Evolutionary conservation across 2,113 vertebrate genomes (phyloP).

Genomic region (Tricholaema leucomelas): DNA sequence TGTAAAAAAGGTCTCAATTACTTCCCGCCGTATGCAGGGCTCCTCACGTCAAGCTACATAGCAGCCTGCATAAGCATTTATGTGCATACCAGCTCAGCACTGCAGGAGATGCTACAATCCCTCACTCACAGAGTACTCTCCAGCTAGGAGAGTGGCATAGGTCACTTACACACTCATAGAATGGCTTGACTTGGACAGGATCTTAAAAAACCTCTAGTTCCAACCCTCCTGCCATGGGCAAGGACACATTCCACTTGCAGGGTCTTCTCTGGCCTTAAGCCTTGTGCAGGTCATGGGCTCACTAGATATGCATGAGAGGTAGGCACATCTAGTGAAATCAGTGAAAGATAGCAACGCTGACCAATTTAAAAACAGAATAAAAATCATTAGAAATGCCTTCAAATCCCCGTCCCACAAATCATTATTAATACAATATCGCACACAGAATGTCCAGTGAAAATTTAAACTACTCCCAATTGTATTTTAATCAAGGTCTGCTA

Average conservation of each 20-base stretch:
- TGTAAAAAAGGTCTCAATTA: not conserved
- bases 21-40: not conserved
- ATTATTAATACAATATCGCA: not conserved
- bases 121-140: not conserved
- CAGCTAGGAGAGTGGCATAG: not conserved
- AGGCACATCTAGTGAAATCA: not conserved
- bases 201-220: too few species aligned
- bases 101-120: not conserved
- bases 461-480: not conserved
- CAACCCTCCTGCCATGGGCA: too few species aligned
- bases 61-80: not conserved
- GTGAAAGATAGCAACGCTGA: not conserved
- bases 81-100: rapidly evolving
- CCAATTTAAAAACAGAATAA: not conserved
- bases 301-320: not conserved
- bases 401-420: not conserved
- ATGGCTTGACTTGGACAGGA: too few species aligned
- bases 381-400: not conserved
- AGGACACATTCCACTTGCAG: too few species aligned
- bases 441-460: not conserved
- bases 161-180: too few species aligned
- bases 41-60: not conserved
- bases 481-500: not conserved
- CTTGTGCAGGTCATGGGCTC: not conserved
- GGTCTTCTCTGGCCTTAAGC: not conserved